phyloP scores from a whole-genome alignment of 1,140 invertebrate genomes.

The Bombus superbus region DNA sequence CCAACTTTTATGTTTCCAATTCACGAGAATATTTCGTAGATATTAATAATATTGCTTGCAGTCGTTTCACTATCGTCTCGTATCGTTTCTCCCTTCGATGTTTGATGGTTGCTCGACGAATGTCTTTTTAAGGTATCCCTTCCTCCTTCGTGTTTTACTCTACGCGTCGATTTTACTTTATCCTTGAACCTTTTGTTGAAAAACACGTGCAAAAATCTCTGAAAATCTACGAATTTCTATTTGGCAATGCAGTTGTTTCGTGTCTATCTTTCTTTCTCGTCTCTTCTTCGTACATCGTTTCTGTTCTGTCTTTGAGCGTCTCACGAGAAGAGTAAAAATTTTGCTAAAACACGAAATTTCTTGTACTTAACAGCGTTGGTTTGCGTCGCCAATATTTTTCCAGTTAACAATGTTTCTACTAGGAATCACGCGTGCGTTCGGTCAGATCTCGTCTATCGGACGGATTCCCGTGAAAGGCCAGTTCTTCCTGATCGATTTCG shows the following conservation, averaged over 20 bases:
- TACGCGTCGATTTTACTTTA: not conserved
- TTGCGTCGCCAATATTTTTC: not conserved
- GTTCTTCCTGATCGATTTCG: conserved; percentile 34
- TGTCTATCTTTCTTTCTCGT: not conserved
- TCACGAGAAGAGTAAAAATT: not conserved
- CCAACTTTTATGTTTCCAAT: not conserved
- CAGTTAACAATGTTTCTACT: not conserved
- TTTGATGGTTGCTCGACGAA: too few relatives aligned
- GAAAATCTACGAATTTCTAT: not conserved
- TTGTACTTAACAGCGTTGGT: too few relatives aligned
- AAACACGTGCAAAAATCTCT: not conserved
- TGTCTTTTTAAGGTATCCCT: not conserved
- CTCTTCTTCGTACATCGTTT: too few relatives aligned
- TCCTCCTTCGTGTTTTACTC: not conserved
- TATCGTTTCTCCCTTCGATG: too few relatives aligned
- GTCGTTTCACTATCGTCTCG: too few relatives aligned
- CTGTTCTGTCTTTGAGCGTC: not conserved
- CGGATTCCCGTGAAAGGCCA: conserved; percentile 15
- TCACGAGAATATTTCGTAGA: not conserved
- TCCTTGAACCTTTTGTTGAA: not conserved
- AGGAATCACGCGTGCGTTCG: not conserved
- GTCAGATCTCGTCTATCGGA: not conserved
- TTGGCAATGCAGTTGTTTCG: not conserved
- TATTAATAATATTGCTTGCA: too few relatives aligned
- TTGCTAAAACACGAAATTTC: not conserved